Conservation (phyloP, 1,140 invertebrate species). For the Lucilia sericata region DNA sequence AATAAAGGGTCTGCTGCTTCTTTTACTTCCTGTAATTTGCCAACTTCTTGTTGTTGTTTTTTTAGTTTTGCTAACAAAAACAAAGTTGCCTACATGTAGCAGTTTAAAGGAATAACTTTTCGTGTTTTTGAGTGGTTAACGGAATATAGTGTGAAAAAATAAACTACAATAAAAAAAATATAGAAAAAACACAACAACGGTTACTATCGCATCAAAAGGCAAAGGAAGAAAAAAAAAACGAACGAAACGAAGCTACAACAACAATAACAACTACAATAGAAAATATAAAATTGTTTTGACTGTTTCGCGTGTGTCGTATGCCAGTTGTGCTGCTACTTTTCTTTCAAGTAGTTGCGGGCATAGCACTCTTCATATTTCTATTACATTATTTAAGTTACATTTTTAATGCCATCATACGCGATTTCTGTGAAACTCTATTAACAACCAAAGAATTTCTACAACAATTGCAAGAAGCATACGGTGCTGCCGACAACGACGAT, state of each 20-base stretch:
- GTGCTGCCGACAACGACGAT: not conserved
- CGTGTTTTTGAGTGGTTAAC: not conserved
- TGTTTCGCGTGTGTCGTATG: slow-evolving; percentile 53
- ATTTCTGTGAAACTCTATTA: slow-evolving; percentile 47
- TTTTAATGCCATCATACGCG: slow-evolving; percentile 62
- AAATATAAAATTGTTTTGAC: slow-evolving; percentile 43
- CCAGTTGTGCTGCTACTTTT: slow-evolving; percentile 60
- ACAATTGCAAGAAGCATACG: slow-evolving; percentile 33
- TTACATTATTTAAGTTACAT: slow-evolving; percentile 67
- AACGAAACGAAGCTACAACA: not conserved
- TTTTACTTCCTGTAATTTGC: not conserved
- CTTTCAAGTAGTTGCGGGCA: slow-evolving; percentile 62
- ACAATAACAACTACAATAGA: slow-evolving; percentile 17
- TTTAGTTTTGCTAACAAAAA: not conserved
- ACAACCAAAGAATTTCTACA: slow-evolving; percentile 46
- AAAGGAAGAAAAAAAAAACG: slow-evolving; percentile 15
- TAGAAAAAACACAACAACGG: not conserved
- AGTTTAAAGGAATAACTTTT: slow-evolving; percentile 6
- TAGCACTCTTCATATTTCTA: slow-evolving; percentile 63
- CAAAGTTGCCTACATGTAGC: not conserved
- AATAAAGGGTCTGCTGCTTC: not conserved
- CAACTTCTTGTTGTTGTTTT: not conserved
- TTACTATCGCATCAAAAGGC: not conserved
- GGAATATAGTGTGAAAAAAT: not conserved
- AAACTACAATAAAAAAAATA: not conserved